Conservation (phyloP, 2,113 vertebrate species). For the Cyanoderma ruficeps region DNA sequence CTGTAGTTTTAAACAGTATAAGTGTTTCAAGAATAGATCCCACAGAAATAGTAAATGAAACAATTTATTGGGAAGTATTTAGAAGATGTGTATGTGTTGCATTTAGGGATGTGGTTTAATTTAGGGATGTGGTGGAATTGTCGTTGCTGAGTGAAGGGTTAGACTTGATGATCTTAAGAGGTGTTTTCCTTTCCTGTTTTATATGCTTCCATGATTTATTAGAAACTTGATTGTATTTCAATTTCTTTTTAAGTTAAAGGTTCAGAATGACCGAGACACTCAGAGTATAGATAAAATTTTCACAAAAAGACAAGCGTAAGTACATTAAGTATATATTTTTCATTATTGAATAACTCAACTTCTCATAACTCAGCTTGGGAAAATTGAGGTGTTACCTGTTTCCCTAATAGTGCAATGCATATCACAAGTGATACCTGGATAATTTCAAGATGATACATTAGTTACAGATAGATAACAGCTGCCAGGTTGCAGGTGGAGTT, state of each 20-base stretch:
- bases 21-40: background rate
- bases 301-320: conserved; percentile 91
- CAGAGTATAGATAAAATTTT: conserved; percentile 91
- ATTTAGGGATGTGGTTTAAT: background rate
- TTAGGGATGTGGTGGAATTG: background rate
- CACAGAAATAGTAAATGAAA: background rate
- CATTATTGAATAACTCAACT: background rate
- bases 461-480: background rate
- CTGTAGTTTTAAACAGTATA: background rate
- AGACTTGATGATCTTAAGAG: background rate
- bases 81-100: background rate
- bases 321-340: conserved; percentile 10
- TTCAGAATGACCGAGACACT: conserved; percentile 88
- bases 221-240: background rate
- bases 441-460: background rate
- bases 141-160: background rate
- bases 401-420: background rate
- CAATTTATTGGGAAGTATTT: background rate
- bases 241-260: conserved; percentile 81
- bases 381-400: background rate
- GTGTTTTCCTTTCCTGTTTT: background rate
- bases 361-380: background rate
- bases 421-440: background rate
- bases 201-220: background rate
- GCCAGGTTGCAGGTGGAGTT: background rate